A percentile compares a stretch with the other conserved stretches of the same genome.
Evolutionary conservation across 2,888 invertebrate species (phyloP).

Genomic region (Chymomyza caudatula): DNA sequence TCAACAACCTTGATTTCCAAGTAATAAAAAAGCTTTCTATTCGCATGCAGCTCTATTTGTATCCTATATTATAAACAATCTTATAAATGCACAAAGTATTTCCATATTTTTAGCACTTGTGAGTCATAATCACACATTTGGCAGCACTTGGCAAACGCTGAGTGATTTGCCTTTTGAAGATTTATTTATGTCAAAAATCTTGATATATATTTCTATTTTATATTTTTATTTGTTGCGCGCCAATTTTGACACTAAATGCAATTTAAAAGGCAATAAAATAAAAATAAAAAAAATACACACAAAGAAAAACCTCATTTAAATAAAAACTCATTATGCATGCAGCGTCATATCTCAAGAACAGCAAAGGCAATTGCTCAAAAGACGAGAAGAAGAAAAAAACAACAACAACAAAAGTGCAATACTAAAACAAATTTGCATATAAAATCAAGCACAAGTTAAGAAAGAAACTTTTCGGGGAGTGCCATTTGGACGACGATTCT

Average conservation of each 20-base stretch:
- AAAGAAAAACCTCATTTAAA: conserved; percentile 56
- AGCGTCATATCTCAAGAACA: conserved; percentile 66
- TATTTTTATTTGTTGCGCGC: conserved; percentile 49
- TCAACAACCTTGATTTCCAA: too few relatives aligned
- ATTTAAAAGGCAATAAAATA: conserved; percentile 68
- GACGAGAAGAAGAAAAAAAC: not conserved
- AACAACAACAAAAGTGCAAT: conserved; percentile 16
- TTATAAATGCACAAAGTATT: not conserved
- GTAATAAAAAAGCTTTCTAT: not conserved
- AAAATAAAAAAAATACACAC: conserved; percentile 29
- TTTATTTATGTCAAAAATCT: conserved; percentile 47
- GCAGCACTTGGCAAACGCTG: conserved; percentile 15
- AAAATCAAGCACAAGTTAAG: conserved; percentile 21
- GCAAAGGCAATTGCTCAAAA: conserved; percentile 48
- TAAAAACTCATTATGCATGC: conserved; percentile 68
- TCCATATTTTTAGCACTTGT: not conserved
- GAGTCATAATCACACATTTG: not conserved
- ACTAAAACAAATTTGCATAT: conserved; percentile 52
- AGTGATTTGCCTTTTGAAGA: conserved; percentile 60
- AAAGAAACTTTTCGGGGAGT: conserved; percentile 49
- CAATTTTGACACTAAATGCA: conserved; percentile 70
- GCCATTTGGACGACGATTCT: conserved; percentile 27
- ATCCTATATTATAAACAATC: not conserved
- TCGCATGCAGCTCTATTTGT: not conserved
- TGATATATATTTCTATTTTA: conserved; percentile 25